phyloP scores from a whole-genome alignment of 2,797 vertebrate species.

The Lutjanus argentimaculatus region DNA sequence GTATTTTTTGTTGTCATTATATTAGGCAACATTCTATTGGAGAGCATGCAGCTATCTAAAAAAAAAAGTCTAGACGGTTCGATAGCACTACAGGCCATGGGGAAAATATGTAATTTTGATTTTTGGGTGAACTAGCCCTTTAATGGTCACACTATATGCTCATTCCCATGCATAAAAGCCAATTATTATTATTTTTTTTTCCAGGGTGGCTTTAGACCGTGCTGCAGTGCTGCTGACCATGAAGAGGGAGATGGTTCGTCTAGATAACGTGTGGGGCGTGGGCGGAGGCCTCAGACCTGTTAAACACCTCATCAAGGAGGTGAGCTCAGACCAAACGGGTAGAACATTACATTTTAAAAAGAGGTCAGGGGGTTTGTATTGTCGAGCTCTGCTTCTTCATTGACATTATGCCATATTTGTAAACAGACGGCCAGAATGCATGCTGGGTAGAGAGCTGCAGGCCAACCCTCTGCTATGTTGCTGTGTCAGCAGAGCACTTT shows the following conservation, averaged over 20 bases:
- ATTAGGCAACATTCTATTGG: too few species aligned
- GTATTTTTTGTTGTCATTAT: too few species aligned
- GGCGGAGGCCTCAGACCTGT: constrained; percentile 92
- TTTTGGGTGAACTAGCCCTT: too few species aligned
- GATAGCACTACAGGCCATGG: too few species aligned
- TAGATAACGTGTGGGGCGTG: constrained; percentile 94
- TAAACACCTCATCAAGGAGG: constrained; percentile 92
- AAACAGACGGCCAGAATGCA: constrained; percentile 67
- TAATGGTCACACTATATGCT: too few species aligned
- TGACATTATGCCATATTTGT: constrained; percentile 47
- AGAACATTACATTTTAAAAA: neutral
- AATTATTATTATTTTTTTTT: neutral
- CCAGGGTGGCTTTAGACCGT: constrained; percentile 90
- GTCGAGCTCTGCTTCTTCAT: constrained; percentile 21
- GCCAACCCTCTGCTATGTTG: constrained; percentile 49
- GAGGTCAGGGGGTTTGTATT: constrained; percentile 2
- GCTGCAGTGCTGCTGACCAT: constrained; percentile 90
- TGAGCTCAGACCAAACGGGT: constrained; percentile 45
- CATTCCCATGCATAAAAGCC: neutral
- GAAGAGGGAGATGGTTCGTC: constrained; percentile 88
- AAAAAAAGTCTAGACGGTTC: too few species aligned
- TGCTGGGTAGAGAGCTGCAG: constrained; percentile 61
- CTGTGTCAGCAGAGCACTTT: constrained; percentile 67
- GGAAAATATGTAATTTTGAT: too few species aligned
- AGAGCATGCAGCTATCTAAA: too few species aligned